Evolutionary conservation across 2,888 invertebrate genomes (phyloP), one percentile per base, ranked within the genome.

Genomic region (Erpobdella octoculata): DNA sequence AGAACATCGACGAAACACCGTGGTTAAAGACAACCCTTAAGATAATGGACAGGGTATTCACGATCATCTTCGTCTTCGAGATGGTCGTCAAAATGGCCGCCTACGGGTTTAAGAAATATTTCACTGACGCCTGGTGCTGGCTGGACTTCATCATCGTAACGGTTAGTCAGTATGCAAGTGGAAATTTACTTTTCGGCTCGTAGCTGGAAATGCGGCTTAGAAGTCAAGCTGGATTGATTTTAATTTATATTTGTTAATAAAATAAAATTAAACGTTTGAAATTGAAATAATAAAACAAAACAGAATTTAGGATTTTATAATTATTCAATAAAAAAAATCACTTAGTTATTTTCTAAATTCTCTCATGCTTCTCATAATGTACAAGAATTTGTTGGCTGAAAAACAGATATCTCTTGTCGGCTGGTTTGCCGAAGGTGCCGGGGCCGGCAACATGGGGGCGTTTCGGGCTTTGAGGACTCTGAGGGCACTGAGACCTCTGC

Each of bases 61-160:
- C 96, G 76, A 93, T 94, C 77, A 93, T 96, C 84, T 97, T 97
- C 88, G 93, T 95, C 86, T 86, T 94, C 81, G 97, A 97, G 87
- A 96, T 97, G 96, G 90, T 96, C 84, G 91, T 96, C 84, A 97
- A 97, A 86, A 96, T 93, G 93, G 87, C 95, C 82, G 95, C 95
- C 77, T 89, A 94, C 81, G 96, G 97, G 79, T 95, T 93, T 85
- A 91, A 91, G 83, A 92, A 92, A 83, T 97, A 97, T 86, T 97
- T 96, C 85, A 94, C 93, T 65, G 96, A 96, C 82, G 95, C 95
- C 74, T 97, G 96, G 96, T 96, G 96, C 86, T 97, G 95, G 96
- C 89, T 97, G 80, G 96, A 97, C 87, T 96, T 97, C 86, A 89
- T 95, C 83, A 97, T 97, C 86, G 96, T 96, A 79, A 92, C 93